Evolutionary conservation across 2,797 vertebrate genomes (phyloP).

Genomic region (Cossypha polioptera): DNA sequence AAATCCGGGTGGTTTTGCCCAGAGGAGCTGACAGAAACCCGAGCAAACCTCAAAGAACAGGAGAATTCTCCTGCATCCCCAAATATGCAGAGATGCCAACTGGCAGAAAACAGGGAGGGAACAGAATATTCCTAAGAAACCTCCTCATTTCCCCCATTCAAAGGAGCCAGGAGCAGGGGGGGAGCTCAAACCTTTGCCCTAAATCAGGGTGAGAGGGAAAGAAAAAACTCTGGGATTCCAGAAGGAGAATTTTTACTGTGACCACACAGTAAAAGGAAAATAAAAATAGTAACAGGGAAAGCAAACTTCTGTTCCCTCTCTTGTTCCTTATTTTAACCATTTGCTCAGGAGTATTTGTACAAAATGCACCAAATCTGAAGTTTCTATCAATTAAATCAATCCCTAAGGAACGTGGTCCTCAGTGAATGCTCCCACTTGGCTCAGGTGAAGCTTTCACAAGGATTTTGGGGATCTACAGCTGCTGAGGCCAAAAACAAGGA

Average conservation of each 20-base stretch:
- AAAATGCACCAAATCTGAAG: background rate
- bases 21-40: background rate
- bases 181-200: background rate
- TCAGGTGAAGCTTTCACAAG: background rate
- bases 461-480: background rate
- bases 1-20: background rate
- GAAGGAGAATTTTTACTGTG: background rate
- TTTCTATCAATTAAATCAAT: fast-evolving
- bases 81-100: constrained; percentile 10
- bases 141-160: background rate
- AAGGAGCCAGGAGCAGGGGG: background rate
- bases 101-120: background rate
- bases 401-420: background rate
- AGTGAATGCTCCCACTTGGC: fast-evolving
- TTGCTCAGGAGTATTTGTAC: background rate
- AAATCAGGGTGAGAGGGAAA: constrained; percentile 9
- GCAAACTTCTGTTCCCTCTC: background rate
- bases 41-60: constrained; percentile 26
- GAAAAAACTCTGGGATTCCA: constrained; percentile 21
- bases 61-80: constrained; percentile 20
- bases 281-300: constrained; percentile 16
- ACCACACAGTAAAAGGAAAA: constrained; percentile 17
- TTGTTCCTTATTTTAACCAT: background rate
- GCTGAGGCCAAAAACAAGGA: background rate
- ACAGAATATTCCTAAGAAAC: constrained; percentile 20